A percentile compares a stretch with the other conserved stretches of the same genome.
Conservation (phyloP, 2,797 vertebrate genomes). For the Vireo griseus region DNA sequence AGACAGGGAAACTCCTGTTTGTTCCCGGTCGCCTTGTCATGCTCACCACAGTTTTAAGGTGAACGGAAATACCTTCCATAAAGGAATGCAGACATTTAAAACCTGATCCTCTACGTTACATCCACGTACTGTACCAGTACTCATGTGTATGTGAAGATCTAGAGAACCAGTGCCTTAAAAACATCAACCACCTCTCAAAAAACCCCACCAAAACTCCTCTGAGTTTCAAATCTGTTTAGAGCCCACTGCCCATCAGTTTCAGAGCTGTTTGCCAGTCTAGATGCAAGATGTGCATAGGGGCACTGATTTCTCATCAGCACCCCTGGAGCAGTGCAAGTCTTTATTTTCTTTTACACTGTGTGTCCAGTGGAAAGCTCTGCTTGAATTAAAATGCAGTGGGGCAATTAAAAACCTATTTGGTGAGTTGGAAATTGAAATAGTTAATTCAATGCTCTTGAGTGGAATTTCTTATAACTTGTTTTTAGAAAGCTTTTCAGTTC, state of each 20-base stretch:
- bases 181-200: not conserved
- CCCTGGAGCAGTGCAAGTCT: not conserved
- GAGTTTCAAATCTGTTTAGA: not conserved
- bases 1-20: not conserved
- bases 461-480: not conserved
- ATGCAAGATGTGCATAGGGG: not conserved
- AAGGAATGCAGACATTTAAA: not conserved
- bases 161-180: not conserved
- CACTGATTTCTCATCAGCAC: not conserved
- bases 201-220: not conserved
- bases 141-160: not conserved
- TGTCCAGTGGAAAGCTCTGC: not conserved
- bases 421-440: not conserved
- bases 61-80: constrained; percentile 59
- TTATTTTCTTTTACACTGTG: not conserved
- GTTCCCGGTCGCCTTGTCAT: constrained; percentile 12
- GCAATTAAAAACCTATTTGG: not conserved
- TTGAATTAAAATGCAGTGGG: not conserved
- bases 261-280: not conserved
- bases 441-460: not conserved
- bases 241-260: not conserved
- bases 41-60: constrained; percentile 46
- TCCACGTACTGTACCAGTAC: not conserved
- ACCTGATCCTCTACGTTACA: not conserved
- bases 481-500: constrained; percentile 54